Conservation (phyloP, 2,797 vertebrate genomes). For the Rhinophrynus dorsalis region DNA sequence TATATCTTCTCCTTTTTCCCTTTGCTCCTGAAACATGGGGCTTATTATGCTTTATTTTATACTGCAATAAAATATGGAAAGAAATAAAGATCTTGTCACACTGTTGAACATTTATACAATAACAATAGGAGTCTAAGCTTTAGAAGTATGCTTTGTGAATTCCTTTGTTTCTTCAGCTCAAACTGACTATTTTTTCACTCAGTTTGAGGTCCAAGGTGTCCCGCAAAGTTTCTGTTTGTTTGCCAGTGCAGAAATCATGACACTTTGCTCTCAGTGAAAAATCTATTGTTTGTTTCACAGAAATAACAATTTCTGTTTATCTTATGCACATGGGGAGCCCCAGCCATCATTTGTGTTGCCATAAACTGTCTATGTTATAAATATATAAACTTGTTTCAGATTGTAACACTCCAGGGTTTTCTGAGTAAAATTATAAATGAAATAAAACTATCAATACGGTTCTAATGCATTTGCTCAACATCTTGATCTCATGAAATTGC, state of each 20-base stretch:
- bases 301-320: constrained; percentile 56
- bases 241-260: constrained; percentile 39
- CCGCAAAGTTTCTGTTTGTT: constrained; percentile 46
- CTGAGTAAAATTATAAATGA: no score
- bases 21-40: no score
- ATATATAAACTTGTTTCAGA: no score
- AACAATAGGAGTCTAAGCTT: constrained; percentile 1
- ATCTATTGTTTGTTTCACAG: constrained; percentile 56
- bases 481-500: no score
- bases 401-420: no score
- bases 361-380: no score
- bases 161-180: constrained; percentile 4
- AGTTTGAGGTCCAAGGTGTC: constrained; percentile 24
- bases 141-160: background rate
- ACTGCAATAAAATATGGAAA: constrained; percentile 6
- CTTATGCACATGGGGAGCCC: no score
- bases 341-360: no score
- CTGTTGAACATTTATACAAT: constrained; percentile 10
- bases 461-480: no score
- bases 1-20: no score
- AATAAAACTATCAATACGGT: no score
- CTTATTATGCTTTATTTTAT: constrained; percentile 1
- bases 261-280: constrained; percentile 15
- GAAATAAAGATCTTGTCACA: constrained; percentile 19
- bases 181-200: constrained; percentile 23